Percentiles rank a stretch among this genome's conserved stretches.
These are phyloP conservation scores for Cantharis flavilabris DNA, from an alignment of 2,888 invertebrate species.

Conservation along the genomic window DNA sequence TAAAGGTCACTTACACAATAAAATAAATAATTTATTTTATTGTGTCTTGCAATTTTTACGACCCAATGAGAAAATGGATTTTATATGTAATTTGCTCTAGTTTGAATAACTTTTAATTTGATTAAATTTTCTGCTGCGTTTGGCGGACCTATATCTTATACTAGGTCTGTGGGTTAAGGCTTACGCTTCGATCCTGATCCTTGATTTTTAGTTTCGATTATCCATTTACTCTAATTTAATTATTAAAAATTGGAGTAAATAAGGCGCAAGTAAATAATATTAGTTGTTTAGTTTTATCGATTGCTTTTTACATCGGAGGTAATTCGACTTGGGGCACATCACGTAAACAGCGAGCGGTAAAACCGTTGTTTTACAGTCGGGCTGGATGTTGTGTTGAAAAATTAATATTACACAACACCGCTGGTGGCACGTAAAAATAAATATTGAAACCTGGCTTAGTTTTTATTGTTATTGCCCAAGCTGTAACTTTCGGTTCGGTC, in stretches of 20 bases:
- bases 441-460: slow-evolving; percentile 47
- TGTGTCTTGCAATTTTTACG: neutral
- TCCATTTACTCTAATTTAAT: too few relatives aligned
- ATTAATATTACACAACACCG: slow-evolving; percentile 44
- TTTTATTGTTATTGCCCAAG: slow-evolving; percentile 46
- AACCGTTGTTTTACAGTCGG: slow-evolving; percentile 42
- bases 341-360: slow-evolving; percentile 44
- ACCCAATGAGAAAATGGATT: neutral
- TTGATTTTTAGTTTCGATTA: too few relatives aligned
- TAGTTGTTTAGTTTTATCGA: slow-evolving; percentile 8
- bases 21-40: neutral
- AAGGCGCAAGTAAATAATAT: neutral
- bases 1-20: neutral
- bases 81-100: too few relatives aligned
- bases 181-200: too few relatives aligned
- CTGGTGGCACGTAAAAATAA: slow-evolving; percentile 46
- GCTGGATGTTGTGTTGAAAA: slow-evolving; percentile 41
- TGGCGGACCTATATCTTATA: too few relatives aligned
- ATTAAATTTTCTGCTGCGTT: too few relatives aligned
- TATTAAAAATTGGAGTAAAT: too few relatives aligned
- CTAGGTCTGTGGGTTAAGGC: too few relatives aligned
- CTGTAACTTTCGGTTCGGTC: slow-evolving; percentile 36
- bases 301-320: slow-evolving; percentile 12
- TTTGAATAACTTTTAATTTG: too few relatives aligned
- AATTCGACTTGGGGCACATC: slow-evolving; percentile 30